Percentiles rank a stretch among this genome's conserved stretches.
Evolutionary conservation across 2,888 invertebrate species (phyloP).

Genomic region (Mythimna lalbum): DNA sequence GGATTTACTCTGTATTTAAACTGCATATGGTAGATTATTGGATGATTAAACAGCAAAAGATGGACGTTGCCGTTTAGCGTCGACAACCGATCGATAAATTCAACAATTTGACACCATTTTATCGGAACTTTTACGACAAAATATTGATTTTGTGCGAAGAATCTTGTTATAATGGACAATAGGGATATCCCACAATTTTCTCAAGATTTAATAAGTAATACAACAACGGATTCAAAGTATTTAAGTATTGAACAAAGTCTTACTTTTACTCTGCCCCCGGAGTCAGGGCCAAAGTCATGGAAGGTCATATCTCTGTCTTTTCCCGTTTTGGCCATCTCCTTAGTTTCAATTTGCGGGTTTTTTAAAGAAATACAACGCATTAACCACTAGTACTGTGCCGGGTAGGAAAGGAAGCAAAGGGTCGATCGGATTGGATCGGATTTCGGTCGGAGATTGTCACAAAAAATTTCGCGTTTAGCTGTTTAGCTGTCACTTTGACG

Average conservation of each 20-base stretch:
- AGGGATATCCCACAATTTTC: neutral
- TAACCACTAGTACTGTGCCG: neutral
- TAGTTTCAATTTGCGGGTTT: slow-evolving; percentile 32
- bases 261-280: slow-evolving; percentile 96
- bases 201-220: slow-evolving; percentile 8
- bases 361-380: slow-evolving; percentile 37
- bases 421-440: too few species aligned
- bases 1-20: neutral
- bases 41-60: neutral
- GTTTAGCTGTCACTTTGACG: slow-evolving; percentile 12
- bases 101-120: neutral
- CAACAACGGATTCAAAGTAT: neutral
- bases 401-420: too few species aligned
- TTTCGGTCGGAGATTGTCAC: too few species aligned
- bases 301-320: slow-evolving; percentile 88
- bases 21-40: neutral
- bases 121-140: neutral
- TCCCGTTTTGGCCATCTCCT: slow-evolving; percentile 70
- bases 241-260: neutral
- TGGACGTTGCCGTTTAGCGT: neutral
- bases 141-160: neutral
- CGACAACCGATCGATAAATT: slow-evolving; percentile 12
- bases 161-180: neutral
- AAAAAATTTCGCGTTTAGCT: neutral
- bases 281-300: slow-evolving; percentile 96